These are phyloP conservation scores for Tachyglossus aculeatus DNA, from an alignment of 2,797 vertebrate species.

Conservation along the genomic window DNA sequence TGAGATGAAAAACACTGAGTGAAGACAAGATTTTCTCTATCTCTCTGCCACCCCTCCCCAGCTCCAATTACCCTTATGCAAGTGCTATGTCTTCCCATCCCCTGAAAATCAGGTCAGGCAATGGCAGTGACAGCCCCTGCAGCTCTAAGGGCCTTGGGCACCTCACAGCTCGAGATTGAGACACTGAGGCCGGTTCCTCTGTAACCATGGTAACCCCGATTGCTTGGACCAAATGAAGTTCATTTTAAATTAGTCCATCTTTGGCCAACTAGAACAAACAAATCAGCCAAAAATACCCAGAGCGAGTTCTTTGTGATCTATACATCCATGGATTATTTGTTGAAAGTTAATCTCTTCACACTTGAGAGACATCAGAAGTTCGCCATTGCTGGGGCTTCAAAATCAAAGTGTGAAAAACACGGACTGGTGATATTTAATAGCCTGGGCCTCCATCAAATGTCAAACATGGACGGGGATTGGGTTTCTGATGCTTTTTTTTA, in stretches of 20 bases:
- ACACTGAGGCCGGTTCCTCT: not conserved
- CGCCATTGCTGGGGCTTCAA: not conserved
- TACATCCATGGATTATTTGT: not conserved
- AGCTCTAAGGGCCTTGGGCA: not conserved
- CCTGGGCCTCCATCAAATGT: not conserved
- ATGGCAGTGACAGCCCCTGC: not conserved
- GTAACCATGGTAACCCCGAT: slow-evolving; percentile 42
- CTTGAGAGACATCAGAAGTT: not conserved
- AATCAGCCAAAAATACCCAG: slow-evolving; percentile 38
- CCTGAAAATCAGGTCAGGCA: not conserved
- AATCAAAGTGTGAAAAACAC: not conserved
- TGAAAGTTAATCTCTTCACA: not conserved
- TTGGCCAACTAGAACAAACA: slow-evolving; percentile 41
- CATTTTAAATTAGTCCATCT: slow-evolving; percentile 20
- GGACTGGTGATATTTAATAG: not conserved
- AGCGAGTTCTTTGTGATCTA: slow-evolving; percentile 33
- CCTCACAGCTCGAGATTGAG: accelerated
- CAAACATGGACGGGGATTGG: not conserved
- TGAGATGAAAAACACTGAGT: not conserved
- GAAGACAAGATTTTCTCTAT: not conserved
- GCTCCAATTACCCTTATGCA: no score
- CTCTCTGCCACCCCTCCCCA: not conserved
- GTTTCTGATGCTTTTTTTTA: not conserved
- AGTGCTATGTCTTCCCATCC: not conserved
- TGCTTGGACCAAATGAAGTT: slow-evolving; percentile 1